These are phyloP conservation scores for Coenonympha glycerion DNA, from an alignment of 2,888 invertebrate genomes.

Conservation along the genomic window DNA sequence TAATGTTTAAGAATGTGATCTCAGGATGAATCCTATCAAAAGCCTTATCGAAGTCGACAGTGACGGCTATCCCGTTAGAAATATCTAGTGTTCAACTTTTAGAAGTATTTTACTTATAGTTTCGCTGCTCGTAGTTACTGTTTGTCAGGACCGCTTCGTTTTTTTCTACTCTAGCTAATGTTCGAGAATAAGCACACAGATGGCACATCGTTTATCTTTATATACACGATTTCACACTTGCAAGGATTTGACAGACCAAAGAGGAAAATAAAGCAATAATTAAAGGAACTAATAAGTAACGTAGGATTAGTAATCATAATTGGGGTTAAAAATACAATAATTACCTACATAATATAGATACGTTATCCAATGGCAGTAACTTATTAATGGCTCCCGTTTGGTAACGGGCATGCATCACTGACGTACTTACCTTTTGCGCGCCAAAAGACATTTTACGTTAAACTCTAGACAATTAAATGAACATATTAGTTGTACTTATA, in stretches of 20 bases:
- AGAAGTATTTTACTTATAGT: constrained; percentile 60
- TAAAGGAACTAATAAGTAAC: constrained; percentile 52
- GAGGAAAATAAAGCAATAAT: constrained; percentile 57
- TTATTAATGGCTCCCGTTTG: constrained; percentile 21
- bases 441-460: constrained; percentile 61
- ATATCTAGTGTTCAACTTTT: constrained; percentile 55
- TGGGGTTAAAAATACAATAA: constrained; percentile 36
- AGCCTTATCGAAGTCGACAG: constrained; percentile 62
- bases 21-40: constrained; percentile 71
- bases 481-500: constrained; percentile 27
- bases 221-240: constrained; percentile 63
- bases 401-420: constrained; percentile 30
- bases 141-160: constrained; percentile 52
- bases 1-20: constrained; percentile 73
- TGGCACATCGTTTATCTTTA: constrained; percentile 60
- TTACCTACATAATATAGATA: constrained; percentile 29
- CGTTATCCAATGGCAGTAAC: constrained; percentile 5
- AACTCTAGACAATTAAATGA: constrained; percentile 31
- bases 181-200: constrained; percentile 55
- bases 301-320: constrained; percentile 47
- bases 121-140: constrained; percentile 62
- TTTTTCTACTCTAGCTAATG: constrained; percentile 55
- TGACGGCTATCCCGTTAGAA: constrained; percentile 58
- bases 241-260: constrained; percentile 66
- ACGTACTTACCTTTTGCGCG: constrained; percentile 50